Base-by-base conservation (phyloP, 2,888 invertebrate species). In the Ichneumoninae sp. region DNA sequence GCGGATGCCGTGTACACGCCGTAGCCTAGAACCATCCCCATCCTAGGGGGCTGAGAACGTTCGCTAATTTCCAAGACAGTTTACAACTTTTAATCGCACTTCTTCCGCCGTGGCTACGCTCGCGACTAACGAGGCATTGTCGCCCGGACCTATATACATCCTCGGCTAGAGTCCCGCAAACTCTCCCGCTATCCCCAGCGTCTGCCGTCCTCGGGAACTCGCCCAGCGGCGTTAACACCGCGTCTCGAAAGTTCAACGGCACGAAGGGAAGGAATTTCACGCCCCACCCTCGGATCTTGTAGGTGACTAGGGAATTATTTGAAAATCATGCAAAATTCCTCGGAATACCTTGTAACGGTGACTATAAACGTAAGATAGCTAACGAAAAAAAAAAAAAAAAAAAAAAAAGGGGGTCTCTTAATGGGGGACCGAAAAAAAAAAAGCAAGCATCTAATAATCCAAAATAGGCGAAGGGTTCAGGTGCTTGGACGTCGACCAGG, bases 111-210 rank as follows among this genome's bases (percentile, higher is more conserved):
- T 86, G 57, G 80, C 68, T 78, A 85, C 87, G 88, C 90, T 89
- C 88, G 86, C 89, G 87, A 84, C 91, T 93, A 93, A 93, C 92
- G 92, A 92, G 90, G 89, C 89, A 92, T 93, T 92, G 91, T 92
- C 91, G 89, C 83, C 80, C 80, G 77, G 84, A 84, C 36, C 3
- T 47, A 47, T 62, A 54, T 70, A 77, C 65, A 80, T 75, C 72
- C 65, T 22, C 66, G 57, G 36, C 80, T 60, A 69, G 16, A 47
- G 44, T 47, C 79, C 78, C 80, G 6, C 33, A 33, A 30, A 33
- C 62, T 62, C 33, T 4, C 30, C 62, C 13, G 16, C 19, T 60
- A 79, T 60, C 71, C 65, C 10, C 65, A 52, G 77, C 65, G 81
- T 84, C 62, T 65, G 68, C 60, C 72, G 47, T 72, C 62, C 69